phyloP scores from a whole-genome alignment of 2,113 vertebrate genomes.

The Prunella himalayana region DNA sequence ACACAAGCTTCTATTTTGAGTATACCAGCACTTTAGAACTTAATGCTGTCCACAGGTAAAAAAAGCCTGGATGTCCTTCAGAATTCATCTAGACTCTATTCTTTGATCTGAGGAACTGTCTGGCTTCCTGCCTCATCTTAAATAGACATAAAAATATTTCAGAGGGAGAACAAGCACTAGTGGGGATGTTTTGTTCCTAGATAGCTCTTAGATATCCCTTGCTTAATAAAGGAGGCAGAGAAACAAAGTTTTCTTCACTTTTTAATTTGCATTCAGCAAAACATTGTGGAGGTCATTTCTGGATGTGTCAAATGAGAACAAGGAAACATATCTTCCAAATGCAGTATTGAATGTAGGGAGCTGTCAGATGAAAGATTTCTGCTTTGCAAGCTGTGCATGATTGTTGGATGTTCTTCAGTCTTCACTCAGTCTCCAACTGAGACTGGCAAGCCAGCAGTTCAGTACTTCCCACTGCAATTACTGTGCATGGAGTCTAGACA shows the following conservation, averaged over 20 bases:
- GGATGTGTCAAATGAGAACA: background rate
- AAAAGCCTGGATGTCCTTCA: background rate
- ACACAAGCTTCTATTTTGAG: background rate
- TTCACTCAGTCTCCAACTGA: background rate
- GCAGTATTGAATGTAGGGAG: background rate
- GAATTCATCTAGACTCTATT: background rate
- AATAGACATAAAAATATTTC: background rate
- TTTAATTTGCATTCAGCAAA: background rate
- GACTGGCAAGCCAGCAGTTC: background rate
- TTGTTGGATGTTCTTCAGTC: background rate
- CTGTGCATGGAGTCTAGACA: background rate
- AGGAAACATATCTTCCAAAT: background rate
- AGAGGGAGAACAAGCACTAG: background rate
- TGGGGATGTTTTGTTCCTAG: background rate
- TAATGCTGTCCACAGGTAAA: background rate
- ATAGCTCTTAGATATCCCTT: background rate
- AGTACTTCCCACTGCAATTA: background rate
- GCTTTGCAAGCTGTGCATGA: background rate
- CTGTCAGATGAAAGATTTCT: background rate
- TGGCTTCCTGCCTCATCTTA: background rate
- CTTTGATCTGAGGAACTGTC: background rate
- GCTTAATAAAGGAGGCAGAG: background rate
- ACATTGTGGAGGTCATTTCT: background rate
- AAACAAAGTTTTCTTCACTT: background rate
- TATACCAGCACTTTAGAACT: background rate